These are phyloP conservation scores for Coecobrya sp. DNA, from an alignment of 2,888 invertebrate species.

Conservation along the genomic window DNA sequence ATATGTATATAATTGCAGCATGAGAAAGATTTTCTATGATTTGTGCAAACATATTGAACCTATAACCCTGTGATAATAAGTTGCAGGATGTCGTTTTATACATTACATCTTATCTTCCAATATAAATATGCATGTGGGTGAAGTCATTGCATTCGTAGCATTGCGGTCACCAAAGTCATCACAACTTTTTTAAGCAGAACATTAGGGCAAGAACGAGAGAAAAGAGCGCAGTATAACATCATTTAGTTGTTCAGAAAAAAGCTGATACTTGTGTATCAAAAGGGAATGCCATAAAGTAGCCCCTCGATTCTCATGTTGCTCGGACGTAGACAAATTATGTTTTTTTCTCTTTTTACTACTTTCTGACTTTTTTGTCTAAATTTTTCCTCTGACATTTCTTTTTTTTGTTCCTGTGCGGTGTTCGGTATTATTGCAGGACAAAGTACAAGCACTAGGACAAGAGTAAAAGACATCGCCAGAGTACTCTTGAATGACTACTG, in stretches of 20 bases:
- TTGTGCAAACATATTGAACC: no score
- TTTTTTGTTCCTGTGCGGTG: slow-evolving; percentile 42
- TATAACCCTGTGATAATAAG: no score
- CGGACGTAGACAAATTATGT: slow-evolving; percentile 72
- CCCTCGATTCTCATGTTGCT: slow-evolving; percentile 71
- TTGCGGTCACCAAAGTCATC: slow-evolving; percentile 48
- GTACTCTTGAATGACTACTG: slow-evolving; percentile 57
- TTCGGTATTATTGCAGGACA: slow-evolving; percentile 24
- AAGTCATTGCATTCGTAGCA: not conserved
- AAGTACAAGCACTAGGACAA: slow-evolving; percentile 23
- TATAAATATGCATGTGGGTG: not conserved
- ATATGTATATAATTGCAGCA: no score
- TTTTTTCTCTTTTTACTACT: slow-evolving; percentile 54
- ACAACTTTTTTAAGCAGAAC: slow-evolving; percentile 5
- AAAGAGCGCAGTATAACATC: not conserved
- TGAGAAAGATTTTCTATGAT: no score
- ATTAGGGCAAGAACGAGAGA: not conserved
- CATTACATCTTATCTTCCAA: not conserved
- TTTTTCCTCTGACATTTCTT: slow-evolving; percentile 65
- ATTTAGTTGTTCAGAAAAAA: not conserved
- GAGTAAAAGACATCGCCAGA: slow-evolving; percentile 40
- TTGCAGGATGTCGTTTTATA: no score
- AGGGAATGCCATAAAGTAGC: slow-evolving; percentile 69
- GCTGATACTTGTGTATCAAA: slow-evolving; percentile 28
- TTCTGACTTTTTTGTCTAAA: slow-evolving; percentile 66